phyloP scores from a whole-genome alignment of 1,140 invertebrate genomes.

The Cataglyphis hispanica region DNA sequence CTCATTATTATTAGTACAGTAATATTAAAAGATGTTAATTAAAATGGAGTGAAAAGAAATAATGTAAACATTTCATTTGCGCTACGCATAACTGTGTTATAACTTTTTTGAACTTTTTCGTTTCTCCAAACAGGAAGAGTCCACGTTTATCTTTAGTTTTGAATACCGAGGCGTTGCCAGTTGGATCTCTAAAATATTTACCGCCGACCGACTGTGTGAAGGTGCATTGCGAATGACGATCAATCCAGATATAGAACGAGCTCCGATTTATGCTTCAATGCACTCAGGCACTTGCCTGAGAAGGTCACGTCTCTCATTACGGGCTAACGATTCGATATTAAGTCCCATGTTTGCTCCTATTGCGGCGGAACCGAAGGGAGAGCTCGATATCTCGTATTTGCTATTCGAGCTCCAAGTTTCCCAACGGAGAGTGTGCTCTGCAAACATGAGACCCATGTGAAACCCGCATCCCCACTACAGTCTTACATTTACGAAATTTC shows the following conservation, averaged over 20 bases:
- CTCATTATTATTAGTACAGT: neutral
- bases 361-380: conserved; percentile 37
- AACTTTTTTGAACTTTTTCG: conserved; percentile 18
- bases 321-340: conserved; percentile 67
- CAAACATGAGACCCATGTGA: conserved; percentile 40
- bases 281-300: conserved; percentile 10
- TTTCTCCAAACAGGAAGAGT: conserved; percentile 25
- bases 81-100: neutral
- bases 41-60: neutral
- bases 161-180: neutral
- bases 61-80: neutral
- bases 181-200: conserved; percentile 52
- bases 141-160: conserved; percentile 51
- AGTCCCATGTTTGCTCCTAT: conserved; percentile 68
- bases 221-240: neutral
- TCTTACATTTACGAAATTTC: conserved; percentile 1
- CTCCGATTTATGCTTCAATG: conserved; percentile 32
- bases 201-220: neutral
- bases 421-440: conserved; percentile 21
- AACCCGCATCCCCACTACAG: conserved; percentile 2
- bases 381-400: conserved; percentile 62
- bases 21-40: neutral
- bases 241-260: conserved; percentile 14
- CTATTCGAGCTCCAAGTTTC: conserved; percentile 64
- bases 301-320: conserved; percentile 61